These are phyloP conservation scores for Pseudanteris insignis DNA, from an alignment of 2,888 invertebrate species.

Conservation along the genomic window DNA sequence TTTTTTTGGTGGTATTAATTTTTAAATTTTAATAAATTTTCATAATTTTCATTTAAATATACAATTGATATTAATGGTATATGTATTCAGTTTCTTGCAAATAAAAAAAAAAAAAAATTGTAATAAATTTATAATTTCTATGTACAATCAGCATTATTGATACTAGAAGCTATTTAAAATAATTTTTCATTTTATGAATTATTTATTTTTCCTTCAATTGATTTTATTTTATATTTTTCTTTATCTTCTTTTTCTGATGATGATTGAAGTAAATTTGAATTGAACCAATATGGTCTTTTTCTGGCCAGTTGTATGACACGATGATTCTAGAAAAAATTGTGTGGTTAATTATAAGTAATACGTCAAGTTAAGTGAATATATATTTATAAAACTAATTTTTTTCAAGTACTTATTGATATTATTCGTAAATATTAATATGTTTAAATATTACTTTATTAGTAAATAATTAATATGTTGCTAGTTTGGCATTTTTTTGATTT, in stretches of 20 bases:
- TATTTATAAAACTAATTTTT: too few species aligned
- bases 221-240: slow-evolving; percentile 71
- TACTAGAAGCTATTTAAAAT: too few species aligned
- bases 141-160: too few species aligned
- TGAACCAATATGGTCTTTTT: slow-evolving; percentile 88
- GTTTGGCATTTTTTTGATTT: too few species aligned
- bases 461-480: too few species aligned
- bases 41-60: neutral
- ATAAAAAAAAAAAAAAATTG: neutral
- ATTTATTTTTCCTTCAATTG: slow-evolving; percentile 65
- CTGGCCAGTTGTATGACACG: slow-evolving; percentile 87
- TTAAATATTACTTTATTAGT: neutral
- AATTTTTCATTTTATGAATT: too few species aligned
- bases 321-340: slow-evolving; percentile 69
- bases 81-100: too few species aligned
- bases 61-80: too few species aligned
- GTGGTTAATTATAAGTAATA: neutral
- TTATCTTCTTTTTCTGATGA: slow-evolving; percentile 77
- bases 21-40: too few species aligned
- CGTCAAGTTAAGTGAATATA: neutral
- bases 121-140: too few species aligned
- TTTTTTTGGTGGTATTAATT: too few species aligned
- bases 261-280: slow-evolving; percentile 82
- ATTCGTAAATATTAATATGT: neutral
- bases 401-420: too few species aligned